Percentiles rank a stretch among this genome's conserved stretches.
These are phyloP conservation scores for Salminus brasiliensis DNA, from an alignment of 2,113 vertebrate species.

Conservation along the genomic window DNA sequence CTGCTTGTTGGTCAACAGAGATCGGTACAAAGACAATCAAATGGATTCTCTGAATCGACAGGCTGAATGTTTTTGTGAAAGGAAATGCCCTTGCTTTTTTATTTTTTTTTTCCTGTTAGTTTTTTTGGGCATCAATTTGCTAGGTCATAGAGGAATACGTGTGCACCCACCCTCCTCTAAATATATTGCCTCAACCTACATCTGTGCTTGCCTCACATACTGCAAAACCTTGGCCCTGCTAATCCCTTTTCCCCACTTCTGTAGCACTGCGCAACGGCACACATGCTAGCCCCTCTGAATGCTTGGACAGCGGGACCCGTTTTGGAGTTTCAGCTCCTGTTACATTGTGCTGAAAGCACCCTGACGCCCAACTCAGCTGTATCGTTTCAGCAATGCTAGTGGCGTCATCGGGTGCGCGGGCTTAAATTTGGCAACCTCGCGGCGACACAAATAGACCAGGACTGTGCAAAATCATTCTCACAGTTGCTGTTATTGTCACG, in stretches of 20 bases:
- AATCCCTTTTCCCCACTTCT: not conserved
- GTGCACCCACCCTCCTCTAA: not conserved
- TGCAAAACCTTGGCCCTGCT: not conserved
- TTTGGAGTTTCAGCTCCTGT: not conserved
- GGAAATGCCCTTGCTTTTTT: not conserved
- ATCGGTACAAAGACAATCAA: conserved; percentile 3
- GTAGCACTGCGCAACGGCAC: not conserved
- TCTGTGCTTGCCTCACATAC: not conserved
- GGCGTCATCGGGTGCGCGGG: not conserved
- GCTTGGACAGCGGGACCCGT: conserved; percentile 24
- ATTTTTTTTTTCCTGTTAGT: not conserved
- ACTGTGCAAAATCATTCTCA: not conserved
- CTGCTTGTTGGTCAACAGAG: not conserved
- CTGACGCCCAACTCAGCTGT: not conserved
- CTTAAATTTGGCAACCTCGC: conserved; percentile 4
- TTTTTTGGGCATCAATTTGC: too few species aligned
- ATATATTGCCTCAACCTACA: not conserved
- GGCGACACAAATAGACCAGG: not conserved
- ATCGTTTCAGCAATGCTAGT: conserved; percentile 9
- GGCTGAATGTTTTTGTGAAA: conserved; percentile 5
- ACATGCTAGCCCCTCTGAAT: not conserved
- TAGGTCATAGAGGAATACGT: not conserved
- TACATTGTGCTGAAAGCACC: conserved; percentile 10
- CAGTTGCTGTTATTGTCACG: conserved; percentile 1
- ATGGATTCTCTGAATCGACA: not conserved